Evolutionary conservation across 2,888 invertebrate species (phyloP), one percentile per base, ranked within the genome.

Genomic region (Oxytorus armatus): DNA sequence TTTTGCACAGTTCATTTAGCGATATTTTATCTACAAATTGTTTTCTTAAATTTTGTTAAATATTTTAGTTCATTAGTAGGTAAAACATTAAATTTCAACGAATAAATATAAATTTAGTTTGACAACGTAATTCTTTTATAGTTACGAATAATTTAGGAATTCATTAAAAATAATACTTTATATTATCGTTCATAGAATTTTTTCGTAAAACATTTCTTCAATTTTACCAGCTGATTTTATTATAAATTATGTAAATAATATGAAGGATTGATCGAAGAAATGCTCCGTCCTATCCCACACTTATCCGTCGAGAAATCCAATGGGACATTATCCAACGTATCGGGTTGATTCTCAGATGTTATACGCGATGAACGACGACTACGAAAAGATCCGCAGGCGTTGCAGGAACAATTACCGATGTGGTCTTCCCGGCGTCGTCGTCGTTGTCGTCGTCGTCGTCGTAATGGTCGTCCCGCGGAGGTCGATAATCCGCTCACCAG

Each of bases 401-500:
- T 65, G 65, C 65, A 66, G 47, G 68, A 74, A 79, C 79, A 74
- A 82, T 82, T 73, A 80, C 70, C 51, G 42, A 47, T 55, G 23
- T 39, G 51, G 44, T 63, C 65, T 53, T 49, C 47, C 55, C 68
- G 55, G 42, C 25, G 65, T 75, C 53, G 59, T 39, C 59, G 68
- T n/a, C 68, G 72, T 84, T 85, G 49, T 18, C 36, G 33, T 21
- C 36, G 49, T 39, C 76, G 72, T 83, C 85, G 83, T 82, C 84
- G 81, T 86, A 86, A 86, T 89, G 84, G 85, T 84, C 84, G 77
- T 78, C 83, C 80, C 83, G 74, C 83, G 74, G 83, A 79, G 83
- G 85, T 85, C 87, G 87, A 89, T 89, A 86, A 88, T 86, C 86
- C 84, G 68, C 80, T 83, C 80, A 77, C 7, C 5, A n/a, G 69